phyloP scores from a whole-genome alignment of 2,888 invertebrate species.

The Hypercompe scribonia region DNA sequence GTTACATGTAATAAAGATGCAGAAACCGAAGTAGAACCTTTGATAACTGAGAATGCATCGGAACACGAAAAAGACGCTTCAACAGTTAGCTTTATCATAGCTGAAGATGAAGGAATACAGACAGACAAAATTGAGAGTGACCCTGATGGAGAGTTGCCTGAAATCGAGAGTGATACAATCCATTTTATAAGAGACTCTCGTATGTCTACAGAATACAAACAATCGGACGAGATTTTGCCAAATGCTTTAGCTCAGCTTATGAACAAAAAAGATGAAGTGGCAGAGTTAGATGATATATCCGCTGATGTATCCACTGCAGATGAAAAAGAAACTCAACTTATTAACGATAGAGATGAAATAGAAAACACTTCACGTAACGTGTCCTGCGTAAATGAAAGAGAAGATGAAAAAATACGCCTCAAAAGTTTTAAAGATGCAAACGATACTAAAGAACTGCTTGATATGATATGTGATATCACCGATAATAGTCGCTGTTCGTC shows the following conservation, averaged over 20 bases:
- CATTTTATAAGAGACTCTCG: not conserved
- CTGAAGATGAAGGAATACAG: constrained; percentile 3
- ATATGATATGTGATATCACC: constrained; percentile 71
- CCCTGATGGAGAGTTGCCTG: constrained; percentile 18
- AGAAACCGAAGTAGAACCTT: constrained; percentile 2
- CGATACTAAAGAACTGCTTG: constrained; percentile 71
- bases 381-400: not conserved
- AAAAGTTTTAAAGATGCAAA: constrained; percentile 63
- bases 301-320: not conserved
- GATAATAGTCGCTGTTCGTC: constrained; percentile 52
- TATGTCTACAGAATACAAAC: constrained; percentile 3
- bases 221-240: not conserved
- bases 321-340: not conserved
- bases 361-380: not conserved
- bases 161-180: constrained; percentile 17
- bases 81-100: not conserved
- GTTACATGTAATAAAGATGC: not conserved
- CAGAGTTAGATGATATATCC: not conserved
- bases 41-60: not conserved
- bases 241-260: constrained; percentile 6
- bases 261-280: not conserved
- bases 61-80: not conserved
- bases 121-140: constrained; percentile 11
- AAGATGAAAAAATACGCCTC: not conserved
- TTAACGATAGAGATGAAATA: not conserved